Evolutionary conservation across 2,113 vertebrate species (phyloP).

Genomic region (Mastomys natalensis): DNA sequence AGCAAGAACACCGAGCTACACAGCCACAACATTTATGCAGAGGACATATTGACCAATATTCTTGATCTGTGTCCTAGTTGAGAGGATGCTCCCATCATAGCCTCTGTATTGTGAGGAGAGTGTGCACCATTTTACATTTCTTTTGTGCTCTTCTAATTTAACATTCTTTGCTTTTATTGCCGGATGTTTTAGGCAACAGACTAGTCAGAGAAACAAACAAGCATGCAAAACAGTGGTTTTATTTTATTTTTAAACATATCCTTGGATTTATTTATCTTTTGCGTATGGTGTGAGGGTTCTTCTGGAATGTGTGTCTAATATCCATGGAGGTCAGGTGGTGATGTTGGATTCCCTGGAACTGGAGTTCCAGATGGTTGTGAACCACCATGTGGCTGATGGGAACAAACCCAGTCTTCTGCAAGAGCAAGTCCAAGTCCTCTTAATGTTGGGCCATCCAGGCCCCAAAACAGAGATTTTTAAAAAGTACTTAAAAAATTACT

Average conservation of each 20-base stretch:
- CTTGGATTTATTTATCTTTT: not conserved
- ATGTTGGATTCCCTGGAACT: not conserved
- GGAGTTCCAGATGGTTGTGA: not conserved
- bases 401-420: not conserved
- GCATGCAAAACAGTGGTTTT: not conserved
- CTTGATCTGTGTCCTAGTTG: not conserved
- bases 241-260: not conserved
- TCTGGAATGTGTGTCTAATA: not conserved
- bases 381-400: not conserved
- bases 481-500: not conserved
- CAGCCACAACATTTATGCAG: not conserved
- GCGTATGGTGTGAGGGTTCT: not conserved
- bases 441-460: not conserved
- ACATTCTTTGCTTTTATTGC: conserved; percentile 34
- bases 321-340: not conserved
- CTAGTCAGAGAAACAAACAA: conserved; percentile 3
- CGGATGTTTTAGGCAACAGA: not conserved
- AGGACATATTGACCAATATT: not conserved
- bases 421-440: not conserved
- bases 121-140: not conserved
- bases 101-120: not conserved
- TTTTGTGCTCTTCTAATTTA: not conserved
- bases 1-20: not conserved
- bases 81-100: not conserved
- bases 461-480: not conserved